Evolutionary conservation across 2,888 invertebrate genomes (phyloP), one percentile per base, ranked within the genome.

Genomic region (Epinotia ramella): DNA sequence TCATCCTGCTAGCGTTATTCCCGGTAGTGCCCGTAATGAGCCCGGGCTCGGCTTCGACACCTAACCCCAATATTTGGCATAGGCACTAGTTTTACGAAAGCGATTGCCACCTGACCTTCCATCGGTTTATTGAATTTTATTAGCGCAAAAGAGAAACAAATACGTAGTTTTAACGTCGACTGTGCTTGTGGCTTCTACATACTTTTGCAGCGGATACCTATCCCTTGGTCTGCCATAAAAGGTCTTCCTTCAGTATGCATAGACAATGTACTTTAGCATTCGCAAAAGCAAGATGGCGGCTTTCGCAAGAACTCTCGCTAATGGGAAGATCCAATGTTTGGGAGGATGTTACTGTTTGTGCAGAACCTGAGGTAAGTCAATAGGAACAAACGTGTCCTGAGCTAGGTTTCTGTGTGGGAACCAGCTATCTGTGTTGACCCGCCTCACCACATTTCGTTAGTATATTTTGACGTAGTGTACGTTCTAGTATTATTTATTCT

Each of bases 271-370:
- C 12, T 60, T 28, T 5, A 24, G 13, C 11, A 63, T 69, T 69
- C 11, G 69, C 69, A 20, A 60, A 59, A 33, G 44, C 56, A 69
- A 59, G 69, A 69, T 59, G 69, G 69, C 69, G 44, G 69, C 7
- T 59, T 59, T 69, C 59, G 44, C 69, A 16, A 60, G 69, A 69
- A 60, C 20, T 46, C 24, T 9, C 24, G 69, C n/a, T 60, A 69
- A 60, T 69, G 46, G 12, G 59, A 69, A 68, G n/a, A 16, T 11
- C 46, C 59, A 69, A 69, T 44, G 69, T 69, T 59, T 60, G 59
- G 18, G 24, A 46, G 69, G 69, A 69, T 60, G 69, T 69, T 28
- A 46, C 60, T 69, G n/a, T 69, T 69, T 69, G 4, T 4, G 56
- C 13, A 24, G 56, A 53, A 68, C 68, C 13, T 56, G 53, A 33